Conservation (phyloP, 2,888 invertebrate genomes). For the Brachycybe producta region DNA sequence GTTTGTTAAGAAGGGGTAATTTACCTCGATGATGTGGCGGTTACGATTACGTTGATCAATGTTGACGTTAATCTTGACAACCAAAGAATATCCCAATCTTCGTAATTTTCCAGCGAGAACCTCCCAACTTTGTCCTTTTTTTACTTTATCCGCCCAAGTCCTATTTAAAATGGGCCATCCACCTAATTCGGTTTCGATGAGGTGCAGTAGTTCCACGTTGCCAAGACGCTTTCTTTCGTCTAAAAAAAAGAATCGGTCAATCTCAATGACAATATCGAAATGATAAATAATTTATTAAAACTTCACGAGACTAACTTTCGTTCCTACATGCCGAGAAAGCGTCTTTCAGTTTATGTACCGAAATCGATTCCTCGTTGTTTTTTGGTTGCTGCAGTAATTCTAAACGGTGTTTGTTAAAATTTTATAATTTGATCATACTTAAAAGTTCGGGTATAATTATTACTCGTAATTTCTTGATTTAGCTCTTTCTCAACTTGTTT, state of each 20-base stretch:
- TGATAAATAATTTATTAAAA: too few relatives aligned
- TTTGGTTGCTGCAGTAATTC: background rate
- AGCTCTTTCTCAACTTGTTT: background rate
- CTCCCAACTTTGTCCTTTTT: background rate
- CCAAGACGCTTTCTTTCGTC: background rate
- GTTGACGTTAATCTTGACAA: conserved; percentile 4
- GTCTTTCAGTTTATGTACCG: background rate
- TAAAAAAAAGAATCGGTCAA: too few relatives aligned
- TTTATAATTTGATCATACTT: background rate
- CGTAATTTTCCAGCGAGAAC: background rate
- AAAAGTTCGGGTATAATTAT: background rate
- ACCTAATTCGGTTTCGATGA: background rate
- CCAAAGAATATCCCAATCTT: conserved; percentile 6
- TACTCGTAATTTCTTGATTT: background rate
- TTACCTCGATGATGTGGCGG: conserved; percentile 5
- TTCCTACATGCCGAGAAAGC: background rate
- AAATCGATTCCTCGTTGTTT: background rate
- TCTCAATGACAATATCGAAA: too few relatives aligned
- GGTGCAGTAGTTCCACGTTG: background rate
- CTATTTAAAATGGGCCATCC: conserved; percentile 6
- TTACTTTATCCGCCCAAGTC: background rate
- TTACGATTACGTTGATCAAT: background rate
- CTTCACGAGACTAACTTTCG: background rate
- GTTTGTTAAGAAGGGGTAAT: too few relatives aligned
- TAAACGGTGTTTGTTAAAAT: background rate